Evolutionary conservation across 2,888 invertebrate species (phyloP).

Genomic region (Icerya purchasi): DNA sequence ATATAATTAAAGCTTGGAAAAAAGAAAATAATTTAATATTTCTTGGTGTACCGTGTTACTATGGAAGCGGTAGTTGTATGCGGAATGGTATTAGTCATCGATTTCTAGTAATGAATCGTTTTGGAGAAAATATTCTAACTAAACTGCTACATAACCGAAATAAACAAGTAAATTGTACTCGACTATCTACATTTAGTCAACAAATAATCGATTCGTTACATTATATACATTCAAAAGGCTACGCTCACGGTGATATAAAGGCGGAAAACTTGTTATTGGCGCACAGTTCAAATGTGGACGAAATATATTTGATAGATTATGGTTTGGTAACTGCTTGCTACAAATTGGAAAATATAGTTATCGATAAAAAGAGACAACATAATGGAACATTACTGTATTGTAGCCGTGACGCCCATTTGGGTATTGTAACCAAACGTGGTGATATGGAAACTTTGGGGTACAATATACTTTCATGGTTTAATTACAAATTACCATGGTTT

Average conservation of each 20-base stretch:
- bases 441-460: conserved; percentile 89
- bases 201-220: conserved; percentile 67
- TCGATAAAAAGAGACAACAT: conserved; percentile 55
- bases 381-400: conserved; percentile 95
- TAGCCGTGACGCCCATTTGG: conserved; percentile 85
- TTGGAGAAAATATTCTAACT: conserved; percentile 66
- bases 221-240: conserved; percentile 78
- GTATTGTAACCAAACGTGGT: conserved; percentile 47
- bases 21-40: background rate
- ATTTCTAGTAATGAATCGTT: conserved; percentile 70
- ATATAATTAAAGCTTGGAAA: background rate
- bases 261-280: conserved; percentile 78
- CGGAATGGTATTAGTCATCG: conserved; percentile 33
- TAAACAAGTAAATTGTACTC: background rate
- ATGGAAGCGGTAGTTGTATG: background rate
- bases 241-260: conserved; percentile 96
- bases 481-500: conserved; percentile 75
- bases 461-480: conserved; percentile 53
- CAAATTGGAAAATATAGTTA: background rate
- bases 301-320: conserved; percentile 78
- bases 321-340: conserved; percentile 64
- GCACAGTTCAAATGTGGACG: conserved; percentile 36
- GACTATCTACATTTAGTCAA: conserved; percentile 1
- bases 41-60: background rate
- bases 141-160: conserved; percentile 8